Evolutionary conservation across 2,888 invertebrate species (phyloP).

Genomic region (Schizaphis graminum): DNA sequence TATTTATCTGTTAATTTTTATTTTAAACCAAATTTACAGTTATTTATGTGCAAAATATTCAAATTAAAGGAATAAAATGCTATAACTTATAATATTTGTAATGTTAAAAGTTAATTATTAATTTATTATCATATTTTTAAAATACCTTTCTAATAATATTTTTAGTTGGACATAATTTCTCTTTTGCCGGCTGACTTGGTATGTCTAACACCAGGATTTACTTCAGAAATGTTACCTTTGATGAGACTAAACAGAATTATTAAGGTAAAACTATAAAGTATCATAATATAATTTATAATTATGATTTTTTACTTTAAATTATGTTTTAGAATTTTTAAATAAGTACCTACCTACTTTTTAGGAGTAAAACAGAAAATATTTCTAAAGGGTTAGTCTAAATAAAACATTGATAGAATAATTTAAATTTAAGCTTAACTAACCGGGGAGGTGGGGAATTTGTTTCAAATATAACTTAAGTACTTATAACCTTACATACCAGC

Average conservation of each 20-base stretch:
- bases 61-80: background rate
- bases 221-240: constrained; percentile 53
- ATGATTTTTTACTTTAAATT: background rate
- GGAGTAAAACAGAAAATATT: no score
- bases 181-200: constrained; percentile 30
- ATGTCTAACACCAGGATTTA: constrained; percentile 39
- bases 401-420: no score
- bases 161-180: constrained; percentile 55
- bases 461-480: no score
- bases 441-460: no score
- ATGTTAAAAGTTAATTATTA: background rate
- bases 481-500: no score
- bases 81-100: background rate
- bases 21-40: background rate
- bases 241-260: constrained; percentile 59
- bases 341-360: no score
- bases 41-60: background rate
- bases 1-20: background rate
- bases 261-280: constrained; percentile 27
- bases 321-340: background rate
- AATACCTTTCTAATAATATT: constrained; percentile 5
- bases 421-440: no score
- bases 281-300: background rate
- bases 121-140: no score
- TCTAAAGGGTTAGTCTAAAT: no score